Evolutionary conservation across 2,113 vertebrate species (phyloP), one percentile per base, ranked within the genome.

Genomic region (Coracopsis vasa): DNA sequence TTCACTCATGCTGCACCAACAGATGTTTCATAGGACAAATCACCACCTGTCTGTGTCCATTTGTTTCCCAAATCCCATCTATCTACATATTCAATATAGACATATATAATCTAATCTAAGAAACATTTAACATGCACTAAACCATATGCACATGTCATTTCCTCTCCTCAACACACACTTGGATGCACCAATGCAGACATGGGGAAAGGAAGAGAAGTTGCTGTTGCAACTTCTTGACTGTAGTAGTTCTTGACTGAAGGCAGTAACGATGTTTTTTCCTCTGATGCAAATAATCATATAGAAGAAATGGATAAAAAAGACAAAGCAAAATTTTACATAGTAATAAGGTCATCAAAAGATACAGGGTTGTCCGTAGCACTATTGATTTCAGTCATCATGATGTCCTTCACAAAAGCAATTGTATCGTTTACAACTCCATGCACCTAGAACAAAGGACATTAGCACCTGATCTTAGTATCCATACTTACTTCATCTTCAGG

Each of bases 311-410:
- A 41, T 48, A 39, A 47, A 93, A 80, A 80, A 71, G 20, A 21
- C 41, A 41, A 67, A 80, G 37, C 1, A 65, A 33, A 53, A 42
- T 62, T 81, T 86, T 39, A n/a, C 31, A 8, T 10, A 41, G 27
- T 45, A 75, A 45, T n/a, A 17, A 69, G 82, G 21, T 37, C 1
- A 77, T 61, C 2, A 1, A 92, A 99, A 97, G 99, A 99, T 99
- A 99, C 99, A 94, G 99, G 99, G 86, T 99, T 99, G 95, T 99
- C 99, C 2, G 99, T 99, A 69, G 99, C 99, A 7, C 99, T 99
- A 92, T 99, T 99, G 84, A 99, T 99, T 98, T 99, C 99, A 24
- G 98, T 99, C 4, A 97, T 99, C 88, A 99, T 99, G 93, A 99
- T 99, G 93, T 98, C 98, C 97, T 98, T 99, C 95, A 99, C 99